Base-by-base conservation (phyloP, 2,888 invertebrate species). In the Ceramica pisi region DNA sequence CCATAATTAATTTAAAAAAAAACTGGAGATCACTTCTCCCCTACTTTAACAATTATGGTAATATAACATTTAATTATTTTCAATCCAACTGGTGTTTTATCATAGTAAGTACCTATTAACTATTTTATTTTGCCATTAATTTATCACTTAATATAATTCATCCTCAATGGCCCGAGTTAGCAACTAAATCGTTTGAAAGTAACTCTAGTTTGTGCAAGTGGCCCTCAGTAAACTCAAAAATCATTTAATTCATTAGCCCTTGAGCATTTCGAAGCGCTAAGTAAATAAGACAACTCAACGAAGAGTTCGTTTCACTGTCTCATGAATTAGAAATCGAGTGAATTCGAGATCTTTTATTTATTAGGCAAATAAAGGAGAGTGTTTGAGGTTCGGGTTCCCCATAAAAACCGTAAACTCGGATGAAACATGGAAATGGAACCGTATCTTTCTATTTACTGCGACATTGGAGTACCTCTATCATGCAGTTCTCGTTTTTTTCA, bases 271-370 rank as follows among this genome's bases (percentile, higher is more conserved):
- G 14, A 44, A 56, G 51, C 53, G 63, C 67, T 79, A 38, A 67
- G 56, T 65, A 48, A 68, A 61, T 79, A 53, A 55, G 46, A 35
- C 46, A 55, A 31, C 46, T 68, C 50, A 51, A 72, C 67, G 66
- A 63, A 59, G 50, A 78, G 82, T 78, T 59, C 60, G 56, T 82
- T 82, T 79, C 61, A 69, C 31, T 78, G 78, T 81, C 78, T 78
- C 82, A 81, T 78, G 78, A 78, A 78, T 78, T 65, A 70, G 48
- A 65, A 69, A 81, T 81, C 44, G n/a, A 77, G 57, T 44, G 56
- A 68, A 48, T 66, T 65, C 26, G 7, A 50, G 35, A 64, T 77
- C 65, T 77, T 78, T 78, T 81, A 81, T 78, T 77, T 78, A 70
- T 65, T 65, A 78, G 53, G 46, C 44, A 62, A 77, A 69, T 81